phyloP scores from a whole-genome alignment of 2,797 vertebrate species.

The Xiphophorus birchmanni region DNA sequence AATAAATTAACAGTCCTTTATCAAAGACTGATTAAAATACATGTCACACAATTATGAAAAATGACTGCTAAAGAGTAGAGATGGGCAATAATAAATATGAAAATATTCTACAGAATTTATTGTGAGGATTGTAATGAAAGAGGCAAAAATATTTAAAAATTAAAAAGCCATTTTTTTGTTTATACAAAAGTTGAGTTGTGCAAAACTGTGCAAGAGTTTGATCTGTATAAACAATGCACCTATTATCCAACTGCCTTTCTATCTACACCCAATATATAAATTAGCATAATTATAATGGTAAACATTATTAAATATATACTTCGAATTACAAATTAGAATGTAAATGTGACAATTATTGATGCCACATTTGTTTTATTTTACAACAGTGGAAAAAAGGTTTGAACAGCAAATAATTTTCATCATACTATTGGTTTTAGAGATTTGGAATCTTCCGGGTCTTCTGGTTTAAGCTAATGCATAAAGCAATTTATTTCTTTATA shows the following conservation, averaged over 20 bases:
- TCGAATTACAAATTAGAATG: background rate
- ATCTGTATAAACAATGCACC: background rate
- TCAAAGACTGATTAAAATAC: conserved; percentile 1
- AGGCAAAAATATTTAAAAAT: background rate
- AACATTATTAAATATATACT: background rate
- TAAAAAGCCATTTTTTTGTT: too few species aligned
- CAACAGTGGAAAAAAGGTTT: background rate
- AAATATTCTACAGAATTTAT: background rate
- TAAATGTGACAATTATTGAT: background rate
- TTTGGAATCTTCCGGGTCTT: background rate
- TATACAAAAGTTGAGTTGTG: background rate
- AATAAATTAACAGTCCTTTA: conserved; percentile 7
- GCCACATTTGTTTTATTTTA: background rate
- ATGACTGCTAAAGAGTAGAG: background rate
- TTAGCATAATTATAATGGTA: background rate
- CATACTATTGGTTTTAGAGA: background rate
- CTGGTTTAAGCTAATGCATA: background rate
- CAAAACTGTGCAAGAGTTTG: background rate
- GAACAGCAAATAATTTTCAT: background rate
- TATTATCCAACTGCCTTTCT: background rate
- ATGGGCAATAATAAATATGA: background rate
- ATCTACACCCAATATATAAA: background rate
- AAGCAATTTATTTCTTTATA: background rate
- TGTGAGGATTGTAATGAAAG: background rate
- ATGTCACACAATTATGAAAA: background rate